A percentile compares a stretch with the other conserved stretches of the same genome.
phyloP scores from a whole-genome alignment of 1,140 invertebrate species.

The Teleogryllus occipitalis region DNA sequence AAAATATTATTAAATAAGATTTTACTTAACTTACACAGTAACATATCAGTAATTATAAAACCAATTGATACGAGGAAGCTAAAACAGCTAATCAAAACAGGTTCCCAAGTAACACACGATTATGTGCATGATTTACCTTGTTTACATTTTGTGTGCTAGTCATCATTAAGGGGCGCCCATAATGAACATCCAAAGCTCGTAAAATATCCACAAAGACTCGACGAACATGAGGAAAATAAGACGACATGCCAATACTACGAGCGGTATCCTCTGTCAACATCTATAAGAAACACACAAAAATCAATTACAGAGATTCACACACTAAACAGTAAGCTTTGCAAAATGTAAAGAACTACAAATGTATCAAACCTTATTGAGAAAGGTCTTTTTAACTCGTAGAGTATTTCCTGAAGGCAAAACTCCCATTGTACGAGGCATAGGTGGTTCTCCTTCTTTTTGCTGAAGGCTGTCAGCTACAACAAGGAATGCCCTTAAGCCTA shows the following conservation, averaged over 20 bases:
- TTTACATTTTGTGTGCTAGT: conserved; percentile 93
- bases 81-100: too few species aligned
- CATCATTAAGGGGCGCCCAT: conserved; percentile 90
- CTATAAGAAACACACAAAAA: conserved; percentile 29
- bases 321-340: too few species aligned
- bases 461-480: conserved; percentile 97
- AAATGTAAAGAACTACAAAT: too few species aligned
- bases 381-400: conserved; percentile 90
- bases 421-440: conserved; percentile 91
- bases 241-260: conserved; percentile 88
- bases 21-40: background rate
- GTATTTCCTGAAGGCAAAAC: conserved; percentile 92
- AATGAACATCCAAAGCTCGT: conserved; percentile 89
- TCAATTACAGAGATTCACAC: background rate
- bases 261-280: conserved; percentile 94
- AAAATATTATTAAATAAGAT: too few species aligned
- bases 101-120: too few species aligned
- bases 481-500: conserved; percentile 91
- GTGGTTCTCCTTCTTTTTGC: conserved; percentile 96
- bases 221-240: conserved; percentile 91
- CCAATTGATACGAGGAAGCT: background rate
- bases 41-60: background rate
- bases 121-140: conserved; percentile 44
- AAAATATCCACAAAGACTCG: conserved; percentile 95
- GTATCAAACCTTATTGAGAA: conserved; percentile 66